These are phyloP conservation scores for Mormyrus iriodes DNA, from an alignment of 2,113 vertebrate genomes.

Conservation along the genomic window DNA sequence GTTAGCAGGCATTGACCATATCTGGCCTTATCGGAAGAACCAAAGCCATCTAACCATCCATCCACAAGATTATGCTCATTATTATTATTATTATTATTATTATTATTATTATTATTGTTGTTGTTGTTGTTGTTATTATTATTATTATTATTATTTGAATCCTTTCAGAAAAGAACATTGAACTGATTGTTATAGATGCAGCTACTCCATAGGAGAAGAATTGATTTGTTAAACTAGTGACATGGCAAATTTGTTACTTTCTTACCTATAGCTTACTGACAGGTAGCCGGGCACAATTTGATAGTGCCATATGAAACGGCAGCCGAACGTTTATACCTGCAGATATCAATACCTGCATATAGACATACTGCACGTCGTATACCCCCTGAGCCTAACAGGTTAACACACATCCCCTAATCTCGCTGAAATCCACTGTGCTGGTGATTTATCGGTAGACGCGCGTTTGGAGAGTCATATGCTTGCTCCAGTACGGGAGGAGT, in stretches of 20 bases:
- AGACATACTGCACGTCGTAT: constrained; percentile 1
- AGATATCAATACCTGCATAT: background rate
- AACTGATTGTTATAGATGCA: background rate
- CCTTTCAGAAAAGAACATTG: background rate
- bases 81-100: too few species aligned
- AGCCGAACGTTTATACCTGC: background rate
- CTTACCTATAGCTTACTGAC: too few species aligned
- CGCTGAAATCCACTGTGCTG: constrained; percentile 20
- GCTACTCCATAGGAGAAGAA: background rate
- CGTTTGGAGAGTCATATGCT: constrained; percentile 12
- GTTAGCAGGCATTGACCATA: too few species aligned
- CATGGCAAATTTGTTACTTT: background rate
- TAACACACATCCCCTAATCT: constrained; percentile 13
- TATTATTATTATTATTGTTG: too few species aligned
- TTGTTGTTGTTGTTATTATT: too few species aligned
- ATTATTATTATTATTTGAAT: background rate
- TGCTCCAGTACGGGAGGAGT: constrained; percentile 2
- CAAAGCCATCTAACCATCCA: too few species aligned
- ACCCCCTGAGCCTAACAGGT: constrained; percentile 14
- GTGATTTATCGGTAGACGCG: constrained; percentile 30
- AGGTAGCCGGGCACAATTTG: background rate
- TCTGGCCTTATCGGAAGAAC: too few species aligned
- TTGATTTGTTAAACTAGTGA: background rate
- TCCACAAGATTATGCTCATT: too few species aligned
- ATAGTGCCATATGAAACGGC: background rate